A percentile compares a stretch with the other conserved stretches of the same genome.
Evolutionary conservation across 2,113 vertebrate species (phyloP).

Genomic region (Camelus bactrianus): DNA sequence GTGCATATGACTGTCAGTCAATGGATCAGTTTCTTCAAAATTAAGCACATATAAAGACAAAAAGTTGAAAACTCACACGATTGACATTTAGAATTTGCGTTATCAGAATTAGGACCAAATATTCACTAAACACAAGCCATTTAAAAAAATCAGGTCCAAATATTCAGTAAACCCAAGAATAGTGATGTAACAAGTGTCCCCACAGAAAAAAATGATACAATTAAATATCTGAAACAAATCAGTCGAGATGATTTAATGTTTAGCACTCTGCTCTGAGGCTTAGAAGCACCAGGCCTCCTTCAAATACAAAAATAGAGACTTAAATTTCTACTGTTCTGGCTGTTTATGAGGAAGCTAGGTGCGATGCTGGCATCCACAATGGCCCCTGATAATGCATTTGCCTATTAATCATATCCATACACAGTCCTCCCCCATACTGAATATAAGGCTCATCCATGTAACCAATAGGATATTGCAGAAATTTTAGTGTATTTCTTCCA

Average conservation of each 20-base stretch:
- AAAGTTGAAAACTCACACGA: background rate
- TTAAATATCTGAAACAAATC: background rate
- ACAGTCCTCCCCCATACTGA: background rate
- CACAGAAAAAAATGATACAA: background rate
- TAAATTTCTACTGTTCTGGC: background rate
- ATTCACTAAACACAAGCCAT: background rate
- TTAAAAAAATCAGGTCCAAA: background rate
- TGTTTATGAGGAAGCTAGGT: background rate
- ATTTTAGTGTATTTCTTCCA: background rate
- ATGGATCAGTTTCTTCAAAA: background rate
- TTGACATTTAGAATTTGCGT: background rate
- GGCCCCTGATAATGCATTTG: background rate
- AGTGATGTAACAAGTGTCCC: background rate
- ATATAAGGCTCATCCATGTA: background rate
- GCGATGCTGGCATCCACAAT: no score
- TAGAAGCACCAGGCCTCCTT: fast-evolving
- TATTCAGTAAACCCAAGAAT: background rate
- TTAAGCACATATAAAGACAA: background rate
- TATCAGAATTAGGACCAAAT: background rate
- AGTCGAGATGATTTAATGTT: background rate
- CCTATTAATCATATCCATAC: background rate
- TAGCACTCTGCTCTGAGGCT: background rate
- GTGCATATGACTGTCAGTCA: background rate
- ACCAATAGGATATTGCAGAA: background rate
- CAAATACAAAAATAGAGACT: background rate